Evolutionary conservation across 2,888 invertebrate species (phyloP).

Genomic region (Stratiomys singularior): DNA sequence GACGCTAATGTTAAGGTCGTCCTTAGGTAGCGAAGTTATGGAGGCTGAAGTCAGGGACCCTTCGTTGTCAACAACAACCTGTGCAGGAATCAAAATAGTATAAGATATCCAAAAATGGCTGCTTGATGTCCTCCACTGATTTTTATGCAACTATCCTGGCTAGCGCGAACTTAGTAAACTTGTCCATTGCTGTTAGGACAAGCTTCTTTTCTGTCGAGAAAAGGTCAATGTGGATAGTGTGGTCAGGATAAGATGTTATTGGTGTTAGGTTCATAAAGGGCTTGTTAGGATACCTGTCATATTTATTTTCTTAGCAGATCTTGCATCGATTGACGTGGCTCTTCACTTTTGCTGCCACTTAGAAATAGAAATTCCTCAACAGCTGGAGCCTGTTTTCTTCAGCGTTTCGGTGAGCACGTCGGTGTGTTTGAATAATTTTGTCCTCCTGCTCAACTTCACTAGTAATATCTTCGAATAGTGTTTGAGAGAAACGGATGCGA

Average conservation of each 20-base stretch:
- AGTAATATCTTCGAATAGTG: background rate
- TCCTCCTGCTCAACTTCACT: too few relatives aligned
- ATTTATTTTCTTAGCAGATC: too few relatives aligned
- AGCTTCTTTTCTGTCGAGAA: background rate
- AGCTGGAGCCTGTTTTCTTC: too few relatives aligned
- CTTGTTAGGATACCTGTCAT: background rate
- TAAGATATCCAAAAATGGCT: background rate
- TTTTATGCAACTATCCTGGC: background rate
- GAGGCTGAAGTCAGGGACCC: background rate
- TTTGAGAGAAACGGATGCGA: background rate
- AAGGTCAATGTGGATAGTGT: background rate
- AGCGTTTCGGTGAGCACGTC: background rate
- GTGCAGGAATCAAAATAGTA: background rate
- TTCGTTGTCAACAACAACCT: background rate
- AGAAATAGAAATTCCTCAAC: background rate
- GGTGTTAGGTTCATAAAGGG: background rate
- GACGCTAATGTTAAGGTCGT: too few relatives aligned
- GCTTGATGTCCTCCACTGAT: background rate
- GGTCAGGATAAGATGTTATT: background rate
- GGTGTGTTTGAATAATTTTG: background rate
- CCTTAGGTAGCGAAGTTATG: too few relatives aligned
- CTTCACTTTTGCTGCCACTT: background rate
- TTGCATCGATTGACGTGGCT: too few relatives aligned
- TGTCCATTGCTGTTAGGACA: too few relatives aligned
- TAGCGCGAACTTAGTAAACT: too few relatives aligned